Conservation (phyloP, 92 coral and sea anemone species). For the Scolanthus callimorphus region DNA sequence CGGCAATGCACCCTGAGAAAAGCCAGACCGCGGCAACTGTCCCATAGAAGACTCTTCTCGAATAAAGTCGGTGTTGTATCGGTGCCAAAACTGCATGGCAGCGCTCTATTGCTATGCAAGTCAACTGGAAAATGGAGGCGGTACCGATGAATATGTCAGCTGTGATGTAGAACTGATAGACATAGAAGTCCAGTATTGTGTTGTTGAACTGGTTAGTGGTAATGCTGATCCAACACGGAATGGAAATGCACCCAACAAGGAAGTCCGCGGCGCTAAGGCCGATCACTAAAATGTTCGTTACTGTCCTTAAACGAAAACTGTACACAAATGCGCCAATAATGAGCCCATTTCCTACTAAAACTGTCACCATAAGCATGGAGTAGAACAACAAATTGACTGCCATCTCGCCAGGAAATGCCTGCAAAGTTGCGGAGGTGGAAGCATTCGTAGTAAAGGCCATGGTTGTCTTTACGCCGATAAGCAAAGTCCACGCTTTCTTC, state of each 20-base stretch:
- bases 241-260: conserved; percentile 65
- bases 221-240: conserved; percentile 76
- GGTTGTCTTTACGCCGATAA: not conserved
- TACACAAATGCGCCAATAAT: conserved; percentile 67
- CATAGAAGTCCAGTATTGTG: conserved; percentile 1
- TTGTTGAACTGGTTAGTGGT: conserved; percentile 15
- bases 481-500: too few relatives aligned
- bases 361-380: conserved; percentile 47
- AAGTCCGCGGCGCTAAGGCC: conserved; percentile 80
- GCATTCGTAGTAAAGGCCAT: conserved; percentile 2
- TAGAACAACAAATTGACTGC: conserved; percentile 33
- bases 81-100: conserved; percentile 81
- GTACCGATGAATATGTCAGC: conserved; percentile 86
- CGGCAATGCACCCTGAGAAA: conserved; percentile 62
- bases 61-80: conserved; percentile 62
- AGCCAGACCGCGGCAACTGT: conserved; percentile 60
- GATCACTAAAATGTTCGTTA: conserved; percentile 64
- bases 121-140: conserved; percentile 81
- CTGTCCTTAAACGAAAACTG: conserved; percentile 52
- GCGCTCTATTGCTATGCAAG: conserved; percentile 79
- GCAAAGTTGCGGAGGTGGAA: not conserved
- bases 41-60: conserved; percentile 42
- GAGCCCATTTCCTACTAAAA: conserved; percentile 66
- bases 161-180: conserved; percentile 81
- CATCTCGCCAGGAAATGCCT: conserved; percentile 22